These are phyloP conservation scores for Nemoura dubitans DNA, from an alignment of 2,888 invertebrate species.

Conservation along the genomic window DNA sequence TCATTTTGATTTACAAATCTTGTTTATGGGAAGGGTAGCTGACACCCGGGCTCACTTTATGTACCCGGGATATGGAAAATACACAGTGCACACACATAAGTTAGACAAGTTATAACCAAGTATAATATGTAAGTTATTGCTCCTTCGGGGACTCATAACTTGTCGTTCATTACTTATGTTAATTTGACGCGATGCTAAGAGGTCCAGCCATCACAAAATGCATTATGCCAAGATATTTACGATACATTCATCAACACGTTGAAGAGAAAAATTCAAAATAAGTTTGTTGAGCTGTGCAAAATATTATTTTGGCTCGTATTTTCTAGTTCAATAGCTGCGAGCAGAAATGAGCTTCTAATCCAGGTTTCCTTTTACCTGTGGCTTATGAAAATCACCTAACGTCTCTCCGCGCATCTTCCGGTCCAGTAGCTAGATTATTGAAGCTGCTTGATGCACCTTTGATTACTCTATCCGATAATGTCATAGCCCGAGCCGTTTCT, in stretches of 20 bases:
- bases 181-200: constrained; percentile 31
- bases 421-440: constrained; percentile 32
- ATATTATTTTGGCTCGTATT: neutral
- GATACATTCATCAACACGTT: neutral
- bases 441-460: constrained; percentile 30
- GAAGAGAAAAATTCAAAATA: neutral
- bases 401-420: constrained; percentile 4
- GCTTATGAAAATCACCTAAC: constrained; percentile 21
- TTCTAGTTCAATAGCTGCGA: neutral
- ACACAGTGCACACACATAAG: constrained; percentile 22
- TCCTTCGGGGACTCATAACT: constrained; percentile 31
- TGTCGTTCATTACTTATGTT: constrained; percentile 40
- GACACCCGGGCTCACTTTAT: constrained; percentile 16
- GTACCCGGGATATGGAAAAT: constrained; percentile 7
- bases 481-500: neutral
- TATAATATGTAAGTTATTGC: constrained; percentile 33
- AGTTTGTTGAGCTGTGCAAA: neutral
- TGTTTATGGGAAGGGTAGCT: constrained; percentile 34
- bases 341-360: neutral
- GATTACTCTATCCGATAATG: constrained; percentile 35
- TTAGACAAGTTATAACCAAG: constrained; percentile 37
- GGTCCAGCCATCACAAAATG: constrained; percentile 2
- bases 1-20: constrained; percentile 41
- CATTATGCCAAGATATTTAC: neutral
- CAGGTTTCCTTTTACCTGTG: constrained; percentile 31